These are phyloP conservation scores for Blera fallax DNA, from an alignment of 2,888 invertebrate genomes.

Conservation along the genomic window DNA sequence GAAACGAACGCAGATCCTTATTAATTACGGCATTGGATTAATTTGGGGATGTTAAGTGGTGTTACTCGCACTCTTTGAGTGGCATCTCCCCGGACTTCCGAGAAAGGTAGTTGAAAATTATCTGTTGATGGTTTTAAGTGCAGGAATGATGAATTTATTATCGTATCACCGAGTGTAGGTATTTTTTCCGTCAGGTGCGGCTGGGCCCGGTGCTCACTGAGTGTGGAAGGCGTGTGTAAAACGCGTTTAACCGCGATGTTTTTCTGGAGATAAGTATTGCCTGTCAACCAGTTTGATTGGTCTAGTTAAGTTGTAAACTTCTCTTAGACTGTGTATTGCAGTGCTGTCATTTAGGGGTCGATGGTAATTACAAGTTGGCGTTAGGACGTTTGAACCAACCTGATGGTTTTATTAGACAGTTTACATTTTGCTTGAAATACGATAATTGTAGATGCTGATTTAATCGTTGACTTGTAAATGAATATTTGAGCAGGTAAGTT, in stretches of 20 bases:
- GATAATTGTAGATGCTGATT: constrained; percentile 48
- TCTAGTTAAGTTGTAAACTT: constrained; percentile 69
- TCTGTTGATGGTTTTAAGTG: constrained; percentile 73
- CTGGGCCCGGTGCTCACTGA: constrained; percentile 48
- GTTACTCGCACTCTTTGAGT: constrained; percentile 64
- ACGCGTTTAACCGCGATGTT: constrained; percentile 67
- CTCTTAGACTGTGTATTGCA: constrained; percentile 16
- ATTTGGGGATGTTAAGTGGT: constrained; percentile 69
- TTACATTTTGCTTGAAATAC: constrained; percentile 68
- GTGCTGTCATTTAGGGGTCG: constrained; percentile 44
- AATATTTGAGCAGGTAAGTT: neutral
- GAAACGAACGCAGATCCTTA: constrained; percentile 43
- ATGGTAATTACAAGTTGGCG: constrained; percentile 55
- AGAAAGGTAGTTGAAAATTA: constrained; percentile 72
- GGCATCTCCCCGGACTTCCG: constrained; percentile 57
- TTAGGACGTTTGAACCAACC: constrained; percentile 62
- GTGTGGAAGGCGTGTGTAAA: constrained; percentile 46
- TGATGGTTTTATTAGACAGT: constrained; percentile 70
- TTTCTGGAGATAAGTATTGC: constrained; percentile 64
- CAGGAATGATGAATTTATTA: constrained; percentile 72
- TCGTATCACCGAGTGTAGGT: constrained; percentile 57
- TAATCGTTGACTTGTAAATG: neutral
- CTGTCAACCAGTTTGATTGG: constrained; percentile 68
- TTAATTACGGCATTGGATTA: constrained; percentile 59
- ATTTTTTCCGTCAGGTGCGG: constrained; percentile 58